A percentile compares a stretch with the other conserved stretches of the same genome.
phyloP scores from a whole-genome alignment of 1,140 invertebrate genomes.

The Pomacea maculata region DNA sequence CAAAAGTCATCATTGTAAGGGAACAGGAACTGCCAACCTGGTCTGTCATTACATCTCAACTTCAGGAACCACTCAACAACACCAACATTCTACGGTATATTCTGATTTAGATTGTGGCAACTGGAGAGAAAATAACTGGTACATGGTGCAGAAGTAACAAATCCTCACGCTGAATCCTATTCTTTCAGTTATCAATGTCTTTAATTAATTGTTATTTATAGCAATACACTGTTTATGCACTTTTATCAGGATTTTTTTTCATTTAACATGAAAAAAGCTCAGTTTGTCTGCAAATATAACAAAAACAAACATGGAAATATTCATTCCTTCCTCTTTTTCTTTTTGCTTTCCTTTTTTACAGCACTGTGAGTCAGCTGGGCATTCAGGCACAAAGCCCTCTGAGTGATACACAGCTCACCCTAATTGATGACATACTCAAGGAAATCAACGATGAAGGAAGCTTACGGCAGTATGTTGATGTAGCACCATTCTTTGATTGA shows the following conservation, averaged over 20 bases:
- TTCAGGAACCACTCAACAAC: slow-evolving; percentile 8
- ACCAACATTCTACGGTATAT: slow-evolving; percentile 13
- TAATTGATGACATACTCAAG: slow-evolving; percentile 46
- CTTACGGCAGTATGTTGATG: slow-evolving; percentile 40
- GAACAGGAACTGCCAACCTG: slow-evolving; percentile 14
- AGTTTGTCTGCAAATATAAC: neutral
- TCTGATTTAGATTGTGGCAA: neutral
- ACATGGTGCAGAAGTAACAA: too few species aligned
- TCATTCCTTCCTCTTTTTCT: slow-evolving; percentile 3
- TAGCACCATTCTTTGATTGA: too few species aligned
- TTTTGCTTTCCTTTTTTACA: slow-evolving; percentile 21
- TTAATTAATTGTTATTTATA: too few species aligned
- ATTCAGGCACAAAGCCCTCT: slow-evolving; percentile 31
- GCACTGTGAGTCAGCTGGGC: slow-evolving; percentile 40
- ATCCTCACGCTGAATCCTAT: too few species aligned
- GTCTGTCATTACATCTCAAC: slow-evolving; percentile 8
- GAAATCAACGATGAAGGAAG: slow-evolving; percentile 48
- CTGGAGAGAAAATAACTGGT: too few species aligned
- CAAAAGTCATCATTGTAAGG: slow-evolving; percentile 14
- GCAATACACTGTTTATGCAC: too few species aligned
- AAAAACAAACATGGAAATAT: too few species aligned
- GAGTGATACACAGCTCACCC: slow-evolving; percentile 34
- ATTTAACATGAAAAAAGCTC: neutral
- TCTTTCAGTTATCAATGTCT: too few species aligned
- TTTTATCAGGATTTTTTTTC: neutral